These are phyloP conservation scores for Heliconius charithonia DNA, from an alignment of 2,888 invertebrate genomes.

Conservation along the genomic window DNA sequence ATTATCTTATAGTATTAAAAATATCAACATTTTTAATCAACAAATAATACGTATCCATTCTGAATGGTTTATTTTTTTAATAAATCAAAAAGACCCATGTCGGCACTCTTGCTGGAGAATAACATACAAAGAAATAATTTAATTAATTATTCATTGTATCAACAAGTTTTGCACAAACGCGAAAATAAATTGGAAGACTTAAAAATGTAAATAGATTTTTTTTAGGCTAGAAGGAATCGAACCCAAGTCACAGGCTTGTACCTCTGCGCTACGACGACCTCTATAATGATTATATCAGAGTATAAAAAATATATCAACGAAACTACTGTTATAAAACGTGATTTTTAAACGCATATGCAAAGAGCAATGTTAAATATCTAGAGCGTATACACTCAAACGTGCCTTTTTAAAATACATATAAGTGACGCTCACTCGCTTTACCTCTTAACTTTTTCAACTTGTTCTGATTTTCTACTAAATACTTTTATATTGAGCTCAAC, in stretches of 20 bases:
- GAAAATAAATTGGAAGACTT: no score
- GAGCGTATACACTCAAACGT: slow-evolving; percentile 28
- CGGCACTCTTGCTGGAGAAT: no score
- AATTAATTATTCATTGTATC: no score
- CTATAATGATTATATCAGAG: background rate
- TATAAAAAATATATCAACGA: background rate
- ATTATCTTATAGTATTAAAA: slow-evolving; percentile 3
- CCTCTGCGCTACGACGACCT: no score
- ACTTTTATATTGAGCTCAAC: background rate
- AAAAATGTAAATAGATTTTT: no score
- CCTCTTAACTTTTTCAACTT: slow-evolving; percentile 14
- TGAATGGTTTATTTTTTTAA: slow-evolving; percentile 10
- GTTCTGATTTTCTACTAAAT: background rate
- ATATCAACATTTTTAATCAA: background rate
- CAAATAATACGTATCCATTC: background rate
- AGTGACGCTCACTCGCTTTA: slow-evolving; percentile 10
- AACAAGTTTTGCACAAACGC: no score
- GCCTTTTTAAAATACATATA: slow-evolving; percentile 24
- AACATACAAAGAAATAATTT: no score
- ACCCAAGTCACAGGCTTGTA: no score
- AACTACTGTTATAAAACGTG: slow-evolving; percentile 11
- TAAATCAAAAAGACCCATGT: background rate
- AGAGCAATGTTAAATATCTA: slow-evolving; percentile 18
- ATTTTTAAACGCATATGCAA: slow-evolving; percentile 16
- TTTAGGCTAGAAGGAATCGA: no score